Evolutionary conservation across 2,888 invertebrate genomes (phyloP).

Genomic region (Campoplex capitator): DNA sequence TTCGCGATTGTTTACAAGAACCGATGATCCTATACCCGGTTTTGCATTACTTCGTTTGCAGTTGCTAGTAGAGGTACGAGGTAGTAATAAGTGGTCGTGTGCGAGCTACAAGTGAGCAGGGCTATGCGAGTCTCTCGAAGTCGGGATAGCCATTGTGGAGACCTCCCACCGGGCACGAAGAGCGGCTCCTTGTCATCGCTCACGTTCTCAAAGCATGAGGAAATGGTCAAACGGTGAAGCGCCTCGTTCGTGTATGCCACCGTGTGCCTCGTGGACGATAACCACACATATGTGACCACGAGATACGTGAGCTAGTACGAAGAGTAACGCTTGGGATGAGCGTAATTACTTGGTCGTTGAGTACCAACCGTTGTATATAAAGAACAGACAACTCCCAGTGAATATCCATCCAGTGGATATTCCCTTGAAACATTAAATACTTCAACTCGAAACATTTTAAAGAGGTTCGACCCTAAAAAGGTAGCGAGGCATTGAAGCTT

Average conservation of each 20-base stretch:
- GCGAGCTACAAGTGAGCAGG: conserved; percentile 45
- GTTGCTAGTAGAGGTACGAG: neutral
- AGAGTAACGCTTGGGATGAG: conserved; percentile 51
- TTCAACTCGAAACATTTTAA: conserved; percentile 32
- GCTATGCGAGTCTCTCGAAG: conserved; percentile 70
- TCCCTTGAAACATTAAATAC: conserved; percentile 18
- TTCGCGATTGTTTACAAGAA: neutral
- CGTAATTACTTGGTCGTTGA: conserved; percentile 77
- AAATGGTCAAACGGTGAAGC: conserved; percentile 47
- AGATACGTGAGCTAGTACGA: conserved; percentile 69
- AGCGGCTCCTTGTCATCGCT: conserved; percentile 81
- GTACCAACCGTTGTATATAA: conserved; percentile 48
- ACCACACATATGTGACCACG: conserved; percentile 71
- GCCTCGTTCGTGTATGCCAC: conserved; percentile 69
- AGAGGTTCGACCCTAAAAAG: conserved; percentile 21
- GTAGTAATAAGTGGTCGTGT: conserved; percentile 16
- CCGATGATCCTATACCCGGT: neutral
- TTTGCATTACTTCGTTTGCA: neutral
- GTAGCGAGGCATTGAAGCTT: conserved; percentile 1
- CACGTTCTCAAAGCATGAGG: conserved; percentile 64
- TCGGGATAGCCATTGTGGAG: conserved; percentile 78
- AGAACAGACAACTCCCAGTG: conserved; percentile 21
- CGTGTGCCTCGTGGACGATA: conserved; percentile 70
- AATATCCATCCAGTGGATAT: conserved; percentile 2
- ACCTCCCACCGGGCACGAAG: conserved; percentile 78